A percentile compares a stretch with the other conserved stretches of the same genome.
phyloP scores from a whole-genome alignment of 2,797 vertebrate genomes.

The Danio albolineatus region DNA sequence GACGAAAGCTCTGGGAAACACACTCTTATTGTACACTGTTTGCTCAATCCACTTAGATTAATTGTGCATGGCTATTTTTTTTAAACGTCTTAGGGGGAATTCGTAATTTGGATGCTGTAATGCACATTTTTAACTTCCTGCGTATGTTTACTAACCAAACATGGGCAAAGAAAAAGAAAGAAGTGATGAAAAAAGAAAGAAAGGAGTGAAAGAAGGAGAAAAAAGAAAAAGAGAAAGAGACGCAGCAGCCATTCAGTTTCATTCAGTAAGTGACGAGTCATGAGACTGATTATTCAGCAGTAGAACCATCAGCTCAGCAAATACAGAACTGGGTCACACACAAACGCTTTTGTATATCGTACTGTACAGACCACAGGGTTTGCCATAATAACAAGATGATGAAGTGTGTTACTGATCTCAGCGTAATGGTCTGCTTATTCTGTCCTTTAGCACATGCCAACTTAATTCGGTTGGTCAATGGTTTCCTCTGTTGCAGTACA shows the following conservation, averaged over 20 bases:
- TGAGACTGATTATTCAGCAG: conserved; percentile 45
- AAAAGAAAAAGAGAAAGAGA: conserved; percentile 34
- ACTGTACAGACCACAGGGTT: neutral
- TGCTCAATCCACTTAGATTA: conserved; percentile 37
- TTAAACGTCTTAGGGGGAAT: conserved; percentile 36
- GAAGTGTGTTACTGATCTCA: conserved; percentile 28
- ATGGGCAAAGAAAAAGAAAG: conserved; percentile 55
- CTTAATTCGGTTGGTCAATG: conserved; percentile 35
- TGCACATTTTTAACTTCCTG: conserved; percentile 65
- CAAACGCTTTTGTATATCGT: conserved; percentile 17
- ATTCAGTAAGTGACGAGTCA: conserved; percentile 44
- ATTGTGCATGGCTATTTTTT: conserved; percentile 60
- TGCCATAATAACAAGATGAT: conserved; percentile 38
- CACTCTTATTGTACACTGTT: conserved; percentile 3
- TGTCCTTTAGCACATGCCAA: conserved; percentile 32
- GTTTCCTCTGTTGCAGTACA: conserved; percentile 43
- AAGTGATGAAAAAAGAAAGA: neutral
- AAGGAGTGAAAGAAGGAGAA: conserved; percentile 20
- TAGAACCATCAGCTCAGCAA: conserved; percentile 41
- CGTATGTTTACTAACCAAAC: conserved; percentile 68
- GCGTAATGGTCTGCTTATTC: conserved; percentile 27
- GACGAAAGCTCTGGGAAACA: conserved; percentile 21
- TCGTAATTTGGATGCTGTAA: conserved; percentile 66
- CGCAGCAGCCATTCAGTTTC: conserved; percentile 19
- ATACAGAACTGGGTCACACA: conserved; percentile 1